Evolutionary conservation across 2,888 invertebrate genomes (phyloP), one percentile per base, ranked within the genome.

Genomic region (Physocephala rufipes): DNA sequence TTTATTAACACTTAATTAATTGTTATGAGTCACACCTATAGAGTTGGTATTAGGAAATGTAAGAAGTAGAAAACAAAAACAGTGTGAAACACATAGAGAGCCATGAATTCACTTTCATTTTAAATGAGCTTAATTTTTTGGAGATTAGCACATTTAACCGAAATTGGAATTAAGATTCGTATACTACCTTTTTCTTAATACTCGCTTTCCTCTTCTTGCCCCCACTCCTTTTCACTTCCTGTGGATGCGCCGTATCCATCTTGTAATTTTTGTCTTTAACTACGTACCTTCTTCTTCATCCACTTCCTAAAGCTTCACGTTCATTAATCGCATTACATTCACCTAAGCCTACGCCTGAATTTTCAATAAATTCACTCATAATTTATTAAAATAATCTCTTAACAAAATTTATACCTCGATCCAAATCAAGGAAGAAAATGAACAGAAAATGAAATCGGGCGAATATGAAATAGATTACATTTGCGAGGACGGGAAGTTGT

Each of bases 351-450:
- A n/a, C 21, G 55, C 45, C 67, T 67, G 70, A 63, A 49, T 67
- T 71, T 74, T 72, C 72, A 72, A 72, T 74, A 72, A 71, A 68
- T 66, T 59, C 30, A 55, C 72, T 70, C 74, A 72, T 74, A 73
- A 74, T 63, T 74, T 71, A 74, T 71, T 70, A 71, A n/a, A 67
- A 73, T 73, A 74, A 74, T 74, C 74, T 72, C 71, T 72, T 67
- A 30, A 66, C 53, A 70, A 72, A 59, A 74, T 74, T 72, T 73
- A 71, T 67, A 67, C 55, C 67, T 45, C n/a, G 21, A 36, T 28
- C 3, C 30, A 24, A 24, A n/a, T n/a, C n/a, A n/a, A n/a, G n/a
- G n/a, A n/a, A n/a, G n/a, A n/a, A 30, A 49, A 47, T 26, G 2
- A 36, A 15, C 30, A 36, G 53, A 49, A 13, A 66, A 28, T 15